These are phyloP conservation scores for Salvator merianae DNA, from an alignment of 2,113 vertebrate genomes.

Conservation along the genomic window DNA sequence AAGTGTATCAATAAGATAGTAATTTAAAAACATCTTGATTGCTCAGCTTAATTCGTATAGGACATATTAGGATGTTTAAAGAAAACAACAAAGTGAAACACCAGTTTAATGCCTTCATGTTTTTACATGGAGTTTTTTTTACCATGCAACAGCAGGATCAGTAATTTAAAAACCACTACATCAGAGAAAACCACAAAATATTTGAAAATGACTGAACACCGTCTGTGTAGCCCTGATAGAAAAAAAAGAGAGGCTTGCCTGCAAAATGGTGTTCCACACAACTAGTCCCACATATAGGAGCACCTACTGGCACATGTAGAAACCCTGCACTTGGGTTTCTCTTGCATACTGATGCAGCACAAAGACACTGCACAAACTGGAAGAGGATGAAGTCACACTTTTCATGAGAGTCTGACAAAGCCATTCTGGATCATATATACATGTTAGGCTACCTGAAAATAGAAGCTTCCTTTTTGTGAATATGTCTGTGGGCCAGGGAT, in stretches of 20 bases:
- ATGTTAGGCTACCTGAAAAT: background rate
- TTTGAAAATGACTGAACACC: background rate
- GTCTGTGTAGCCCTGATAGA: background rate
- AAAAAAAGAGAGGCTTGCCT: background rate
- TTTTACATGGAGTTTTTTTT: background rate
- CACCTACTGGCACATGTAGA: background rate
- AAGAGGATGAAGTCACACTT: background rate
- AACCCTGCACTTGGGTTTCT: background rate
- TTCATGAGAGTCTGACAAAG: background rate
- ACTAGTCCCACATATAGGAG: background rate
- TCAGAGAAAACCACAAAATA: background rate
- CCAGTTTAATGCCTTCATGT: conserved; percentile 7
- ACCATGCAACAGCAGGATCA: conserved; percentile 2
- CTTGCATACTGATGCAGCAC: background rate
- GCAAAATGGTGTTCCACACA: background rate
- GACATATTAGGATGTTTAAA: conserved; percentile 1
- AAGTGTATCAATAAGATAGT: conserved; percentile 1
- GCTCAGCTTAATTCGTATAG: background rate
- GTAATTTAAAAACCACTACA: conserved; percentile 8
- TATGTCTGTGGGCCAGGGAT: no score
- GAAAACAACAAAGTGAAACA: conserved; percentile 13
- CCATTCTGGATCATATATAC: background rate
- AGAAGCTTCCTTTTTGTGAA: background rate
- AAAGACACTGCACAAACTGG: background rate
- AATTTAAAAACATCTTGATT: conserved; percentile 17